These are phyloP conservation scores for Dissostichus mawsoni DNA, from an alignment of 2,113 vertebrate genomes.

Conservation along the genomic window DNA sequence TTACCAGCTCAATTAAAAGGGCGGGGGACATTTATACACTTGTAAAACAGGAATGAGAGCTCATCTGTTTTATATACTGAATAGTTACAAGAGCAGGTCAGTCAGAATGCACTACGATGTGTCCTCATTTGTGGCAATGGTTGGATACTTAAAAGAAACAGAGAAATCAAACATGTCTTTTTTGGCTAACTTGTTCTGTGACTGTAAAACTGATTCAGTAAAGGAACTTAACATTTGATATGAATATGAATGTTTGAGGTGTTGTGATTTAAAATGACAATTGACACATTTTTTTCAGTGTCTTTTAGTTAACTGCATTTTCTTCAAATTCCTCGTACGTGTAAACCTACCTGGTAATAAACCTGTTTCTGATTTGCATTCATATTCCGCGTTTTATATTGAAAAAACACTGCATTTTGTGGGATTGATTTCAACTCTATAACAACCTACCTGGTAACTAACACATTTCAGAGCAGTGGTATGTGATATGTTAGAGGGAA, in stretches of 20 bases:
- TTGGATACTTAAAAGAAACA: neutral
- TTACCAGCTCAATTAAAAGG: neutral
- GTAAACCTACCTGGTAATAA: too few relatives aligned
- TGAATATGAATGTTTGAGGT: neutral
- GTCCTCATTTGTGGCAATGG: neutral
- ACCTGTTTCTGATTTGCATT: neutral
- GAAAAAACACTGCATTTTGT: neutral
- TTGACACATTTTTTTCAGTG: neutral
- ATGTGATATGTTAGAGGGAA: neutral
- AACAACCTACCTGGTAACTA: neutral
- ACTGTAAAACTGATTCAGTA: neutral
- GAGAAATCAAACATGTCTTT: neutral
- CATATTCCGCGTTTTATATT: neutral
- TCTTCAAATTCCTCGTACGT: too few relatives aligned
- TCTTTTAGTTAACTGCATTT: too few relatives aligned
- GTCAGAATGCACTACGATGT: neutral
- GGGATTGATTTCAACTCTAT: neutral
- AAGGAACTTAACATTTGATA: neutral
- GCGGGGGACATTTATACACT: neutral
- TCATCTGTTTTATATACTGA: conserved; percentile 17
- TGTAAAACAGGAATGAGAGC: neutral
- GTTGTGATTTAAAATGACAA: neutral
- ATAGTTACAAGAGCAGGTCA: neutral
- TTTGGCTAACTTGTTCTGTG: neutral
- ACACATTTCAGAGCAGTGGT: neutral